phyloP scores from a whole-genome alignment of 92 coral and sea anemone species.

The Porites rus region DNA sequence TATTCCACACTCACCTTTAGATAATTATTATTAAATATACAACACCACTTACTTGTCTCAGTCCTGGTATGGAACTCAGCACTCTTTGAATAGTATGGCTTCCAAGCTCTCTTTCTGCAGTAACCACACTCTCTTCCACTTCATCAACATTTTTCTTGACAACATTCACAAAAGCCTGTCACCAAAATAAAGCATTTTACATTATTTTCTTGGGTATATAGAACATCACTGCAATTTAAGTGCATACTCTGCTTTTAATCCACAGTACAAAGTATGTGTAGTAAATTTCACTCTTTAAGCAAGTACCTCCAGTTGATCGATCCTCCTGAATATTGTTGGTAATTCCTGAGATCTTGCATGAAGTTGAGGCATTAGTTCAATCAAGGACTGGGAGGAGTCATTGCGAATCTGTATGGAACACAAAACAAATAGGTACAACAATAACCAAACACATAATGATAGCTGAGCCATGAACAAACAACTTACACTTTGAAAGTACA shows the following conservation, averaged over 20 bases:
- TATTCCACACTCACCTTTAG: too few relatives aligned
- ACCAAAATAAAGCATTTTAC: neutral
- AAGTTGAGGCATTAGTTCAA: constrained; percentile 78
- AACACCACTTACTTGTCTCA: constrained; percentile 74
- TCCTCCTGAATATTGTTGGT: constrained; percentile 90
- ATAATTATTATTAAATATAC: too few relatives aligned
- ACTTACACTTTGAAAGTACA: too few relatives aligned
- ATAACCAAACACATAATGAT: too few relatives aligned
- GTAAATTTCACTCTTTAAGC: neutral
- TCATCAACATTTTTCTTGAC: constrained; percentile 89
- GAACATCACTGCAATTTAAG: too few relatives aligned
- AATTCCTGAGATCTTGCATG: constrained; percentile 84
- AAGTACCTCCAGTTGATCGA: constrained; percentile 91
- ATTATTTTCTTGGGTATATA: too few relatives aligned
- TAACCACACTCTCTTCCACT: constrained; percentile 82
- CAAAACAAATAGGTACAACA: neutral
- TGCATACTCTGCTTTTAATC: too few relatives aligned
- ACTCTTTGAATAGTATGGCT: constrained; percentile 88
- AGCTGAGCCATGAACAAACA: too few relatives aligned
- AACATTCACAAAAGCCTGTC: constrained; percentile 77
- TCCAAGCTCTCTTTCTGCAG: constrained; percentile 92
- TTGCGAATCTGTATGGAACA: constrained; percentile 76
- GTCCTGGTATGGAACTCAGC: constrained; percentile 86
- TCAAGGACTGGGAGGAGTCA: constrained; percentile 92
- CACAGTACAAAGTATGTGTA: too few relatives aligned